phyloP scores from a whole-genome alignment of 2,113 vertebrate species.

The Aegotheles bennettii region DNA sequence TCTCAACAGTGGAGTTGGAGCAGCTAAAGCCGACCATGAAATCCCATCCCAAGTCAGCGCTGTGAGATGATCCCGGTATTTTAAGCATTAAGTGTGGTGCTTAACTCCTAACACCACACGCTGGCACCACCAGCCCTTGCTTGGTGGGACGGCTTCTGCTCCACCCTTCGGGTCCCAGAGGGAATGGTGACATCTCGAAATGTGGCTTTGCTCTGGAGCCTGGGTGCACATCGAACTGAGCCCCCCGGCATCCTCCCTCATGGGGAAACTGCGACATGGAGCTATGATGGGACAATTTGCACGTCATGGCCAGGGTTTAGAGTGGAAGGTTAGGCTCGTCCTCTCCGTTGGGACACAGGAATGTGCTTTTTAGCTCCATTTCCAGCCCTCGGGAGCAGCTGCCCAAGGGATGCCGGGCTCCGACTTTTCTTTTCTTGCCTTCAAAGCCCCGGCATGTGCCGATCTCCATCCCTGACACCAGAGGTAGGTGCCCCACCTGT shows the following conservation, averaged over 20 bases:
- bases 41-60: neutral
- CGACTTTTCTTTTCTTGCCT: neutral
- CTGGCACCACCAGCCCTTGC: neutral
- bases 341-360: accelerated
- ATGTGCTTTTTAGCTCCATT: accelerated
- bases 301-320: accelerated
- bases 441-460: accelerated
- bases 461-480: accelerated
- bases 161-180: accelerated
- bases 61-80: neutral
- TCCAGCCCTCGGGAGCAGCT: neutral
- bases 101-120: neutral
- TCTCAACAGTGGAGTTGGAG: neutral
- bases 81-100: neutral
- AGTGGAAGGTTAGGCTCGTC: neutral
- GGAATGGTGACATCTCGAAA: neutral
- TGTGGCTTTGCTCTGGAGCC: neutral
- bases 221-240: accelerated
- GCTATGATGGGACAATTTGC: neutral
- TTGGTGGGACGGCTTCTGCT: accelerated
- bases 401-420: neutral
- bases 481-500: neutral
- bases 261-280: neutral
- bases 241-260: accelerated
- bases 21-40: neutral